Conservation (phyloP, 2,888 invertebrate species). For the Pycnomerus fuliginosus region DNA sequence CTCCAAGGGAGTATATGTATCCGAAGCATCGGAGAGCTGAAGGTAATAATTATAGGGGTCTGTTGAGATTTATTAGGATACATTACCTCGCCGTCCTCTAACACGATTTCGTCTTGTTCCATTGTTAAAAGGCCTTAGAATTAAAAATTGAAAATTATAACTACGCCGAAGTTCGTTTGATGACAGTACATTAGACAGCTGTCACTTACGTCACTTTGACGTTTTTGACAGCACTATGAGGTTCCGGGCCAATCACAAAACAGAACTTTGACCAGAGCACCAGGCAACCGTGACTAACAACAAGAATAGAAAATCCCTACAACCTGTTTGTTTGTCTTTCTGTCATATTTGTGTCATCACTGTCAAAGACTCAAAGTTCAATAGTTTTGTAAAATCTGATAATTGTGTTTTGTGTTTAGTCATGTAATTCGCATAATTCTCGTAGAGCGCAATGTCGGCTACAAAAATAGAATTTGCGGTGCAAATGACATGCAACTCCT, state of each 20-base stretch:
- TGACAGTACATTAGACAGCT: not conserved
- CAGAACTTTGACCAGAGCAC: no score
- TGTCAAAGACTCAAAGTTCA: not conserved
- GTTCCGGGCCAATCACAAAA: no score
- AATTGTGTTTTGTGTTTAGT: not conserved
- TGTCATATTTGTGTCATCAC: not conserved
- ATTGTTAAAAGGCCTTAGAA: conserved; percentile 3
- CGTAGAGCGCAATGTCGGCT: conserved; percentile 37
- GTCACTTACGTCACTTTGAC: not conserved
- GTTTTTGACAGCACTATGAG: no score
- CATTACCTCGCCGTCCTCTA: conserved; percentile 39
- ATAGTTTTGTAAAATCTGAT: not conserved
- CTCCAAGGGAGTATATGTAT: conserved; percentile 60
- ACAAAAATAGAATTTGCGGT: conserved; percentile 67
- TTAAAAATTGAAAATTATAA: not conserved
- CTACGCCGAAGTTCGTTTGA: not conserved
- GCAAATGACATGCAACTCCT: conserved; percentile 61
- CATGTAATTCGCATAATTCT: conserved; percentile 2
- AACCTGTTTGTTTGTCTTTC: no score
- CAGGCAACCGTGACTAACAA: no score
- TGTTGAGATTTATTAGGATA: no score
- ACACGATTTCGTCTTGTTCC: conserved; percentile 24
- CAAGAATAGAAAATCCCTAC: no score
- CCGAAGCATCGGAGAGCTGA: no score
- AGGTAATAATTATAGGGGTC: no score